A percentile compares a stretch with the other conserved stretches of the same genome.
phyloP scores from a whole-genome alignment of 2,888 invertebrate species.

The Nomada flava region DNA sequence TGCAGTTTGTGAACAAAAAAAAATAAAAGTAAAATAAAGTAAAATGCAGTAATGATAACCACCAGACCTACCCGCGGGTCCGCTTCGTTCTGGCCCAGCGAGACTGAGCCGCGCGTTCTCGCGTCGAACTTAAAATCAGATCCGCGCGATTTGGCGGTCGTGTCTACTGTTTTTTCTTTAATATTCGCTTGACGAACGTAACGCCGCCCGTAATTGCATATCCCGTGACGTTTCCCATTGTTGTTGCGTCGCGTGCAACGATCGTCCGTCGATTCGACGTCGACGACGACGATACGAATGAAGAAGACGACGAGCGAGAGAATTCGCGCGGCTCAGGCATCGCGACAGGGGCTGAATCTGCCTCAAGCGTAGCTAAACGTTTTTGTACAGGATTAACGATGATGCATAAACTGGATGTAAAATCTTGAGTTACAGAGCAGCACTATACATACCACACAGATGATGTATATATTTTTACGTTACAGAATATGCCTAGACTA shows the following conservation, averaged over 20 bases:
- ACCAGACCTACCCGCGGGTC: conserved; percentile 84
- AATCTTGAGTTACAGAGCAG: conserved; percentile 85
- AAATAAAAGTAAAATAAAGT: conserved; percentile 69
- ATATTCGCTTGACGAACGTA: conserved; percentile 11
- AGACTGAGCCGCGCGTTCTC: conserved; percentile 68
- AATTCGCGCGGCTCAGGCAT: conserved; percentile 59
- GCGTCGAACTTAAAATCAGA: conserved; percentile 27
- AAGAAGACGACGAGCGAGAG: not conserved
- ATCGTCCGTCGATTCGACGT: not conserved
- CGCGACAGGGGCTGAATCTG: conserved; percentile 71
- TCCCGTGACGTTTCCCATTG: conserved; percentile 17
- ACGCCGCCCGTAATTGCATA: conserved; percentile 8
- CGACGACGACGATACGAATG: not conserved
- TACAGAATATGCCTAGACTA: conserved; percentile 84
- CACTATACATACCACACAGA: conserved; percentile 84
- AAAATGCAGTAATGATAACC: conserved; percentile 75
- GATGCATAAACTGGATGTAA: conserved; percentile 81
- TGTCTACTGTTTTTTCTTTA: conserved; percentile 13
- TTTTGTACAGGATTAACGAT: conserved; percentile 83
- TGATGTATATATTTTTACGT: conserved; percentile 85
- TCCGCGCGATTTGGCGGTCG: not conserved
- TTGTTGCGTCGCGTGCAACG: not conserved
- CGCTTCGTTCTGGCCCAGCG: conserved; percentile 83
- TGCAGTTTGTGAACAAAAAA: conserved; percentile 78
- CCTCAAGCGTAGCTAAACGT: conserved; percentile 78